phyloP scores from a whole-genome alignment of 2,113 vertebrate species.

The Ia io region DNA sequence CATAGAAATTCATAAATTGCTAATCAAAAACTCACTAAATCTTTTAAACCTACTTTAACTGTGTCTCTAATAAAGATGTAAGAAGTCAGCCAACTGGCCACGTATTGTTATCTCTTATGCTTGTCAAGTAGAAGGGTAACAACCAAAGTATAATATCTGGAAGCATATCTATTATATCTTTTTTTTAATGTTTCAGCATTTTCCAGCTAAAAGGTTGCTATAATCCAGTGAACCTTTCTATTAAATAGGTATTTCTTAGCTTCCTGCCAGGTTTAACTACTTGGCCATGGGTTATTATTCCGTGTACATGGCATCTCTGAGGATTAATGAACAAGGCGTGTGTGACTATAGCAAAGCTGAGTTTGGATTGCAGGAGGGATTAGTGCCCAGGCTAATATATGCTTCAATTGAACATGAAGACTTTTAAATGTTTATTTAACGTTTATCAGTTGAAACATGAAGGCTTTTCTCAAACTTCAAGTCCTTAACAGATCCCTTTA shows the following conservation, averaged over 20 bases:
- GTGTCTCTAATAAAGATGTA: neutral
- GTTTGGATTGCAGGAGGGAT: neutral
- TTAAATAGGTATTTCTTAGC: conserved; percentile 60
- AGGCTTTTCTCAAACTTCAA: conserved; percentile 8
- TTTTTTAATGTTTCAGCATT: conserved; percentile 62
- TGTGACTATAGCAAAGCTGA: neutral
- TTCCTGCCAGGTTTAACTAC: conserved; percentile 63
- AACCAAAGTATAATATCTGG: neutral
- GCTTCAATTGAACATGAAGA: neutral
- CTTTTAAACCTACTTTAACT: neutral
- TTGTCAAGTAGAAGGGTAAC: conserved; percentile 43
- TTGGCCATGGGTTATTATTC: conserved; percentile 32
- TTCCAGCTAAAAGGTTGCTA: conserved; percentile 59
- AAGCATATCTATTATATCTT: neutral
- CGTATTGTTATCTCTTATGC: neutral
- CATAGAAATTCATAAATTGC: conserved; percentile 17
- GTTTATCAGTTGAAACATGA: neutral
- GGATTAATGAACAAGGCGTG: conserved; percentile 30
- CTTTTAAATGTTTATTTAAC: neutral
- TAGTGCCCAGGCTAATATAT: neutral
- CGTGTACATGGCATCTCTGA: neutral
- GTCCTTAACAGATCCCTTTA: neutral
- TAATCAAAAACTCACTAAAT: conserved; percentile 12
- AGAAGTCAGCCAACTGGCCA: conserved; percentile 21
- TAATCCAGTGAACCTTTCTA: conserved; percentile 53